A percentile compares a stretch with the other conserved stretches of the same genome.
phyloP scores from a whole-genome alignment of 92 coral and sea anemone genomes.

The Blastomussa wellsi region DNA sequence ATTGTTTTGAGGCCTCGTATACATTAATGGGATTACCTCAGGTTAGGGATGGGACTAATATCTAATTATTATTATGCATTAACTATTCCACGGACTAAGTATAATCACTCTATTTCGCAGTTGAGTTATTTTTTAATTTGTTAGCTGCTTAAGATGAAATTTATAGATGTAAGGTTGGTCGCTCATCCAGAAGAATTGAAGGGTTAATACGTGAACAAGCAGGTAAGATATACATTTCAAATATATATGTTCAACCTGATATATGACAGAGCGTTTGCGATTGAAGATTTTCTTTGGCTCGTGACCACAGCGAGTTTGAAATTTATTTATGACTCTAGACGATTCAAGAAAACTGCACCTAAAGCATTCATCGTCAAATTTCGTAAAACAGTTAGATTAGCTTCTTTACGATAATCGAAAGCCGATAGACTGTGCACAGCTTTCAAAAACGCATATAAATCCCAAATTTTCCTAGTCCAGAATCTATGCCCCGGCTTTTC shows the following conservation, averaged over 20 bases:
- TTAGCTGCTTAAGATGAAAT: too few species aligned
- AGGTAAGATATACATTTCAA: too few species aligned
- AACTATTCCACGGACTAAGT: too few species aligned
- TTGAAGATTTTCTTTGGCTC: not conserved
- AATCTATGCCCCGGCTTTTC: not conserved
- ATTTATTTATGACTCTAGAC: not conserved
- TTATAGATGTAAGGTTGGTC: too few species aligned
- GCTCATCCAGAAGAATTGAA: too few species aligned
- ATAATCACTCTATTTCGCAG: too few species aligned
- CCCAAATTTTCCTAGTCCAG: not conserved
- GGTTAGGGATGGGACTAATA: too few species aligned
- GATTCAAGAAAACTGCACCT: not conserved
- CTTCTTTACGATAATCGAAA: too few species aligned
- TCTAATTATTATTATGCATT: too few species aligned
- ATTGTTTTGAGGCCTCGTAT: not conserved
- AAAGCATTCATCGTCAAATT: not conserved
- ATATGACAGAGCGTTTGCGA: not conserved
- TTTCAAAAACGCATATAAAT: not conserved
- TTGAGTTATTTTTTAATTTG: too few species aligned
- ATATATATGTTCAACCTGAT: too few species aligned
- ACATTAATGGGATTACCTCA: not conserved
- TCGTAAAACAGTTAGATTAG: not conserved
- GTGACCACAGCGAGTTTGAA: not conserved
- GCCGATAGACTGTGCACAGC: not conserved
- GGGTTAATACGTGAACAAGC: too few species aligned